Percentiles rank a stretch among this genome's conserved stretches.
phyloP scores from a whole-genome alignment of 2,888 invertebrate genomes.

The Hipparchia semele region DNA sequence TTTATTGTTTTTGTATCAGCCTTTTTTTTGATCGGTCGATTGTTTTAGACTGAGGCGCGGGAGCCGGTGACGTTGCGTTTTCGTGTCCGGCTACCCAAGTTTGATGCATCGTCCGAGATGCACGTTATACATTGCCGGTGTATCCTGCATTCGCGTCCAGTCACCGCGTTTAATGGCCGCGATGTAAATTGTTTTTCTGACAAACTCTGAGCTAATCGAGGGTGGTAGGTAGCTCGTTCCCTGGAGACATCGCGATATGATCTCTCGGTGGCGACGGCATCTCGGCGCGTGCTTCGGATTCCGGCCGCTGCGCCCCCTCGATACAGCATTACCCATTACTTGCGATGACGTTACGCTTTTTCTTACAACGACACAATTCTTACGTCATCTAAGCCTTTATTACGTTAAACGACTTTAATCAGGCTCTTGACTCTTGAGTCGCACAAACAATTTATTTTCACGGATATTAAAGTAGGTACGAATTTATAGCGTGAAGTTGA shows the following conservation, averaged over 20 bases:
- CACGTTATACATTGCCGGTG: constrained; percentile 55
- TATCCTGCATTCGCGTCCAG: constrained; percentile 44
- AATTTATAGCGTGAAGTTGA: constrained; percentile 50
- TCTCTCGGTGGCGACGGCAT: constrained; percentile 63
- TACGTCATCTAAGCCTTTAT: constrained; percentile 69
- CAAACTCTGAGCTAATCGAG: constrained; percentile 47
- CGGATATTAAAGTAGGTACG: constrained; percentile 48
- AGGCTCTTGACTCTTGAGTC: constrained; percentile 60
- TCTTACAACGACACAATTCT: constrained; percentile 59
- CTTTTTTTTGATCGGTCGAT: constrained; percentile 65
- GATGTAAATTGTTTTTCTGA: constrained; percentile 51
- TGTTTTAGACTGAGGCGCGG: constrained; percentile 73
- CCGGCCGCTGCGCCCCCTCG: constrained; percentile 56
- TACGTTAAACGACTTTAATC: constrained; percentile 74
- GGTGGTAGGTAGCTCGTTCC: constrained; percentile 53
- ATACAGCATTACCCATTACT: constrained; percentile 76
- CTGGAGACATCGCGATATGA: constrained; percentile 76
- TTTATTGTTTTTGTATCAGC: constrained; percentile 66
- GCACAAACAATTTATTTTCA: constrained; percentile 67
- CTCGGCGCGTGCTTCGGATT: constrained; percentile 79
- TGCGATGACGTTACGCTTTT: constrained; percentile 76
- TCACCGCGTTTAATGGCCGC: constrained; percentile 51
- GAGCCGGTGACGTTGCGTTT: constrained; percentile 71
- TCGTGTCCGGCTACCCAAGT: constrained; percentile 48
- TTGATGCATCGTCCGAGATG: constrained; percentile 47